Evolutionary conservation across 2,888 invertebrate species (phyloP).

Genomic region (Apocheima hispidaria): DNA sequence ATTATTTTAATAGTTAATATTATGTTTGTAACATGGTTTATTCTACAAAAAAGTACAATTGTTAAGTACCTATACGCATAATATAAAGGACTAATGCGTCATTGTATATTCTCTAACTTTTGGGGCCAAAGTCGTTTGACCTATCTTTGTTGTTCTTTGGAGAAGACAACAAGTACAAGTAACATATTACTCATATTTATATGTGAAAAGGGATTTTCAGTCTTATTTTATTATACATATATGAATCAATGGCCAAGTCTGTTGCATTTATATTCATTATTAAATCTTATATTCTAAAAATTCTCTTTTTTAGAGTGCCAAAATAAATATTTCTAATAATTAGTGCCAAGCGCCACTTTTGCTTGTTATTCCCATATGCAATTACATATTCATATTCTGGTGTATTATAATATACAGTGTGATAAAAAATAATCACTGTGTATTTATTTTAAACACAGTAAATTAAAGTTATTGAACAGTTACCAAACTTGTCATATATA

Average conservation of each 20-base stretch:
- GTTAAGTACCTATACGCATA: slow-evolving; percentile 7
- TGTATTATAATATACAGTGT: neutral
- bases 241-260: slow-evolving; percentile 21
- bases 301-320: slow-evolving; percentile 25
- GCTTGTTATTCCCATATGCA: neutral
- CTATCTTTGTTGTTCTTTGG: slow-evolving; percentile 2
- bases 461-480: neutral
- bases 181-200: neutral
- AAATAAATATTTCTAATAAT: slow-evolving; percentile 4
- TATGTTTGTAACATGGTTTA: neutral
- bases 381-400: neutral
- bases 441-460: neutral
- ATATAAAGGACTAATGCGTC: slow-evolving; percentile 16
- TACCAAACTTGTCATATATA: neutral
- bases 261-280: slow-evolving; percentile 14
- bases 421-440: neutral
- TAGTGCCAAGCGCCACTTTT: slow-evolving; percentile 9
- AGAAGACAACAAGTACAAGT: slow-evolving; percentile 8
- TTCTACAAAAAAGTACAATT: slow-evolving; percentile 19
- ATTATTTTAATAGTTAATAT: slow-evolving; percentile 7
- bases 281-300: slow-evolving; percentile 11
- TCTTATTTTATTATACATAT: neutral
- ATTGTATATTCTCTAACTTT: slow-evolving; percentile 9
- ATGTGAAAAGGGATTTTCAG: neutral
- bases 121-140: slow-evolving; percentile 30